Base-by-base conservation (phyloP, 2,888 invertebrate genomes). In the Cremastinae sp. region DNA sequence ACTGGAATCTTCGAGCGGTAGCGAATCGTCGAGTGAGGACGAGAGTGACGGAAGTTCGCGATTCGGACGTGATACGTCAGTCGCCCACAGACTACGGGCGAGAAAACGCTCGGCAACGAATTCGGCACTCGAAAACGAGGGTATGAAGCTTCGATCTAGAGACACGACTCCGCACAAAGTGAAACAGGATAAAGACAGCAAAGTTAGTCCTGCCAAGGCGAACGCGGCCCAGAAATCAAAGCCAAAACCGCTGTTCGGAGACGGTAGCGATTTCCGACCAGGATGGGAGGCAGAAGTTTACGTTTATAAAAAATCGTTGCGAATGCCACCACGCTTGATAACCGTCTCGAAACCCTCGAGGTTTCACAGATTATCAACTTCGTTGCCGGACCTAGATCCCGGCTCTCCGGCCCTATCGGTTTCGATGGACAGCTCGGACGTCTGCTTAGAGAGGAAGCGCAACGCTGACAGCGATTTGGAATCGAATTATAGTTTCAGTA, bases 271-370 rank as follows among this genome's bases (percentile, higher is more conserved):
- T 84, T 95, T 95, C 84, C 92, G 93, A 81, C 95, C 95, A 0
- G 95, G 95, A 0, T 96, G 95, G 95, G 95, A 95, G 90, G 94
- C 96, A 85, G 96, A 96, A 84, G 92, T 96, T 14, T 96, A 95
- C 84, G 94, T 93, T 82, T 96, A 94, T 85, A 96, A 96, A 87
- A 92, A 95, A 81, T 95, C 96, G 0, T 90, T 96, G 14, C 93
- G 96, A 82, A 95, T 96, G 93, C 96, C 96, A 0, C 92, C 94
- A 38, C 93, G 94, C 81, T 91, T 96, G 61, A 96, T 96, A 80
- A 95, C 94, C 43, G 94, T 96, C 69, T 94, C 95, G 36, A 92
- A 94, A 80, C 94, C 95, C 0, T 94, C 94, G 22, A 93, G 94
- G 53, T 92, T 93, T 84, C 92, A 93, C 68, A 90, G 94, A 79